Conservation (phyloP, 2,888 invertebrate genomes). For the Lithophane socia region DNA sequence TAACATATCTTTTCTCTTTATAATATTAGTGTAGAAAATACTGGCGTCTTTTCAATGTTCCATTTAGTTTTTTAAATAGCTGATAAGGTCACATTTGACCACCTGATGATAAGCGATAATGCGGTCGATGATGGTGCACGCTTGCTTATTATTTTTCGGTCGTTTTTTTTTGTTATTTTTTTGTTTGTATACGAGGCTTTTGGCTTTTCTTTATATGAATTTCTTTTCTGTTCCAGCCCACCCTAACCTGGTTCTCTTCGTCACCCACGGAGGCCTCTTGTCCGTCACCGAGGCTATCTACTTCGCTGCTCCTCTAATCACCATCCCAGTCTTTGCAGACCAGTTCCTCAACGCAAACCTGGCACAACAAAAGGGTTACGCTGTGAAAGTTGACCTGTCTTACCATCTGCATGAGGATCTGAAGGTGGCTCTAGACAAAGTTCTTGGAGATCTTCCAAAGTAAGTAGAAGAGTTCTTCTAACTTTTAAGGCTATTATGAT, state of each 20-base stretch:
- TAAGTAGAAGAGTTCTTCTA: conserved; percentile 49
- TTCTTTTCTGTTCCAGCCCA: conserved; percentile 71
- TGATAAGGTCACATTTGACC: neutral
- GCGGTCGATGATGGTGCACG: neutral
- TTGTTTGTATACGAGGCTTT: too few species aligned
- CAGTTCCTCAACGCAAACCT: conserved; percentile 75
- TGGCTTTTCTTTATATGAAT: neutral
- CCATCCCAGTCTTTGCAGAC: conserved; percentile 77
- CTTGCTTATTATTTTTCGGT: neutral
- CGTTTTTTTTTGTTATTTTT: too few species aligned
- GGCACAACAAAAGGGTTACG: conserved; percentile 73
- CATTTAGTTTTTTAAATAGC: neutral
- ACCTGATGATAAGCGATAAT: too few species aligned
- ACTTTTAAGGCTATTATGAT: neutral
- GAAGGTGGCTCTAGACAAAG: conserved; percentile 67
- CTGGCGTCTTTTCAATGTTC: neutral
- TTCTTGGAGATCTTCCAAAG: conserved; percentile 65
- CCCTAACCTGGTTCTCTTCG: conserved; percentile 74
- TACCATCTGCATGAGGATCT: conserved; percentile 66
- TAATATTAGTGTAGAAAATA: too few species aligned
- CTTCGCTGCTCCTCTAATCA: conserved; percentile 75
- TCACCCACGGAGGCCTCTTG: conserved; percentile 78
- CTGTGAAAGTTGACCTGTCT: conserved; percentile 67
- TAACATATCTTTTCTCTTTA: too few species aligned
- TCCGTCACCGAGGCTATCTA: conserved; percentile 75